Evolutionary conservation across 2,888 invertebrate species (phyloP).

Genomic region (Phortica okadai): DNA sequence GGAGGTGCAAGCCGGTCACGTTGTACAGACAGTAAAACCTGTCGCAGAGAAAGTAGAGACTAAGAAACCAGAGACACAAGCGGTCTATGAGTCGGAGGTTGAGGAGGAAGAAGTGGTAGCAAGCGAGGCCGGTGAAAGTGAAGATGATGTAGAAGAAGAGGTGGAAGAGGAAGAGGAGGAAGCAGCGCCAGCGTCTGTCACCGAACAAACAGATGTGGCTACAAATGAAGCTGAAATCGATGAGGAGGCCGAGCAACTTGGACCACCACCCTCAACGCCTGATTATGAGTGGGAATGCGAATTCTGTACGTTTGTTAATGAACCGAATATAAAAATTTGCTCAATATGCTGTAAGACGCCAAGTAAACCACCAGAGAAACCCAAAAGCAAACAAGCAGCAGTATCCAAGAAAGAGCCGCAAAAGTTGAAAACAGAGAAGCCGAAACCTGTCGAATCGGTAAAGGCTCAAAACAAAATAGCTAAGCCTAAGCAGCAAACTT

Average conservation of each 20-base stretch:
- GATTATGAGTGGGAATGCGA: conserved; percentile 88
- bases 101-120: conserved; percentile 51
- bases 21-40: conserved; percentile 54
- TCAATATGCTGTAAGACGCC: conserved; percentile 91
- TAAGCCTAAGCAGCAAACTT: conserved; percentile 18
- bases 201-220: background rate
- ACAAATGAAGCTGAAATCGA: conserved; percentile 22
- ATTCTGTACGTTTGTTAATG: conserved; percentile 93
- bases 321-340: conserved; percentile 87
- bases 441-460: conserved; percentile 27
- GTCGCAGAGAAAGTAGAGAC: conserved; percentile 54
- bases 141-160: conserved; percentile 43
- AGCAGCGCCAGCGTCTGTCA: background rate
- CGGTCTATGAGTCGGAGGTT: conserved; percentile 38
- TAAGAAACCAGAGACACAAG: conserved; percentile 41
- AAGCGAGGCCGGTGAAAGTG: conserved; percentile 49
- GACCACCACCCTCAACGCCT: conserved; percentile 78
- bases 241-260: conserved; percentile 59
- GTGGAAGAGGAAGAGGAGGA: conserved; percentile 28
- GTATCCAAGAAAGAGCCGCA: conserved; percentile 33
- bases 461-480: background rate
- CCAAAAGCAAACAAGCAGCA: conserved; percentile 34
- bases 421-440: conserved; percentile 16
- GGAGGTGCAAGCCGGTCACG: conserved; percentile 51
- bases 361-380: conserved; percentile 68